Conservation (phyloP, 2,113 vertebrate genomes). For the human region DNA sequence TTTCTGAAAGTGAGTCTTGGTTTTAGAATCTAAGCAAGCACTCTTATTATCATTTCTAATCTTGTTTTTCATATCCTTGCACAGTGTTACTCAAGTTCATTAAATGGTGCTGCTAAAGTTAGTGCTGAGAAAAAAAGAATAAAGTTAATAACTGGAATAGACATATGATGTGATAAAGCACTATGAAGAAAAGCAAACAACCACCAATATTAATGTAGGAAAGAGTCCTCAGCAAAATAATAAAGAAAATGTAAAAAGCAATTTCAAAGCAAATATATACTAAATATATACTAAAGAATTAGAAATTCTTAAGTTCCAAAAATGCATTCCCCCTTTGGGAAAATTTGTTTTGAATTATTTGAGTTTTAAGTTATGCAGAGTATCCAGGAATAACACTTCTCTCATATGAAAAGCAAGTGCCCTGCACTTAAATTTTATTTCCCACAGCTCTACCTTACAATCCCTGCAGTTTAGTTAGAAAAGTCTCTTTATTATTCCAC, state of each 20-base stretch:
- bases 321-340: slow-evolving; percentile 33
- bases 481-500: slow-evolving; percentile 61
- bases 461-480: slow-evolving; percentile 53
- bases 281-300: slow-evolving; percentile 29
- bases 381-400: slow-evolving; percentile 75
- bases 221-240: slow-evolving; percentile 36
- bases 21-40: slow-evolving; percentile 15
- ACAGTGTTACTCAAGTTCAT: background rate
- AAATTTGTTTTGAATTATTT: slow-evolving; percentile 68
- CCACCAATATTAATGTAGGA: background rate
- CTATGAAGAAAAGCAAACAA: background rate
- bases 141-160: background rate
- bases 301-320: slow-evolving; percentile 44
- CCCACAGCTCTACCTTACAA: slow-evolving; percentile 58
- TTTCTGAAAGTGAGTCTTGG: slow-evolving; percentile 30
- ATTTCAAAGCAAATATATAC: slow-evolving; percentile 52
- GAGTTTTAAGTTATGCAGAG: slow-evolving; percentile 61
- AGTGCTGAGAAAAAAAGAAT: background rate
- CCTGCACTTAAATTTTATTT: slow-evolving; percentile 64
- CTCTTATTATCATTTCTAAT: slow-evolving; percentile 13
- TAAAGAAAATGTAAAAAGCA: background rate
- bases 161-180: background rate
- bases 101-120: background rate
- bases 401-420: slow-evolving; percentile 65
- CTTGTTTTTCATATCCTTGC: slow-evolving; percentile 30